Conservation (phyloP, 2,797 vertebrate species). For the Helarctos malayanus region DNA sequence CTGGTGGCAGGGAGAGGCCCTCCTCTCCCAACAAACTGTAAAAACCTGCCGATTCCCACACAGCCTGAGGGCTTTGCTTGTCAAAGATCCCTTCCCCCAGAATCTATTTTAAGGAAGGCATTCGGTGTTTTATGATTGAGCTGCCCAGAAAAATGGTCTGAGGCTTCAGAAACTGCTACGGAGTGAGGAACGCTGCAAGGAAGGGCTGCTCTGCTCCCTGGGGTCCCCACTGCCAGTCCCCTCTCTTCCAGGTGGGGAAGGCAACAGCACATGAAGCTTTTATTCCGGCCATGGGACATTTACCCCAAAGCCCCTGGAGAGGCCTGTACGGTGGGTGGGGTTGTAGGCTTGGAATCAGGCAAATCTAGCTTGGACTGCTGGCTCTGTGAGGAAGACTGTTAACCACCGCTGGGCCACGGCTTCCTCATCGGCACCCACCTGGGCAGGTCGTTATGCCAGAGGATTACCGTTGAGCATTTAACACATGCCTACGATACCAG, state of each 20-base stretch:
- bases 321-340: accelerated
- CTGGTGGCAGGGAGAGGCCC: background rate
- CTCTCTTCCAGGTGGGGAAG: background rate
- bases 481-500: background rate
- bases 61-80: background rate
- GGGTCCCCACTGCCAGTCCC: background rate
- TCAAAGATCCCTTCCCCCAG: background rate
- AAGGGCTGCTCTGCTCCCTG: background rate
- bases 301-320: background rate
- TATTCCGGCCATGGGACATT: background rate
- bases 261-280: background rate
- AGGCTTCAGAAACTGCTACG: background rate
- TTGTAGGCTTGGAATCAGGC: background rate
- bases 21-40: background rate
- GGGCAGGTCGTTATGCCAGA: background rate
- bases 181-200: background rate
- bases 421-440: background rate
- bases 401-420: background rate
- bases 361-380: background rate
- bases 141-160: background rate
- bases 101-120: conserved; percentile 1
- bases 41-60: background rate
- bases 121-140: background rate
- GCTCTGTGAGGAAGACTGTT: background rate
- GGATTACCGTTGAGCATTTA: background rate